Evolutionary conservation across 2,113 vertebrate genomes (phyloP).

Genomic region (Aythya baeri): DNA sequence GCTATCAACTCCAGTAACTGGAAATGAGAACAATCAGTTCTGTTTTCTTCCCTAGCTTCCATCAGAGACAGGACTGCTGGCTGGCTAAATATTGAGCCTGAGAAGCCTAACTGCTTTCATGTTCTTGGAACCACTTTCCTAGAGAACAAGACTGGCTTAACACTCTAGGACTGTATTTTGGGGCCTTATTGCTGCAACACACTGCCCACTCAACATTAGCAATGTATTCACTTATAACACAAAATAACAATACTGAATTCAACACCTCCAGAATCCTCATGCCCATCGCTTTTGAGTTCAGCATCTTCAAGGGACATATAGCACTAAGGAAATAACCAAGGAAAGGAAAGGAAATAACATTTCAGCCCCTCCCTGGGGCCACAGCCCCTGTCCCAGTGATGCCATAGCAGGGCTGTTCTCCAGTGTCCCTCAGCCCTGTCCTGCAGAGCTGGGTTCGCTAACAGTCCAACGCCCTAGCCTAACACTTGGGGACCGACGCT

Average conservation of each 20-base stretch:
- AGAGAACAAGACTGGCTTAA: not conserved
- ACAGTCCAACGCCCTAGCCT: not conserved
- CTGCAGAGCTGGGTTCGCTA: not conserved
- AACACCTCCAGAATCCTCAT: not conserved
- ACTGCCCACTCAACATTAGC: not conserved
- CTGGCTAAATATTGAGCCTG: not conserved
- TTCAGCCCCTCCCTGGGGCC: fast-evolving
- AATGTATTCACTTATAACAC: not conserved
- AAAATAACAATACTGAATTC: not conserved
- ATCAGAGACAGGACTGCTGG: fast-evolving
- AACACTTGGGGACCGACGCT: too few species aligned
- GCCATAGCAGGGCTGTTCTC: fast-evolving
- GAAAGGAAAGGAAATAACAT: not conserved
- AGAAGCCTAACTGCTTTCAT: not conserved
- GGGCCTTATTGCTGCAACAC: not conserved
- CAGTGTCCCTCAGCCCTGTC: not conserved
- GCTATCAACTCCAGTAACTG: not conserved
- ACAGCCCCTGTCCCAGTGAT: too few species aligned
- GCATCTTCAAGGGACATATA: not conserved
- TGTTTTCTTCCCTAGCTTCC: not conserved
- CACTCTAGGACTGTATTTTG: not conserved
- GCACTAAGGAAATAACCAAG: not conserved
- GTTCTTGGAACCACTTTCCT: not conserved
- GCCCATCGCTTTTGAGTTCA: not conserved
- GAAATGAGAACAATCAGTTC: not conserved